These are phyloP conservation scores for Psittacula echo DNA, from an alignment of 2,797 vertebrate genomes.

Conservation along the genomic window DNA sequence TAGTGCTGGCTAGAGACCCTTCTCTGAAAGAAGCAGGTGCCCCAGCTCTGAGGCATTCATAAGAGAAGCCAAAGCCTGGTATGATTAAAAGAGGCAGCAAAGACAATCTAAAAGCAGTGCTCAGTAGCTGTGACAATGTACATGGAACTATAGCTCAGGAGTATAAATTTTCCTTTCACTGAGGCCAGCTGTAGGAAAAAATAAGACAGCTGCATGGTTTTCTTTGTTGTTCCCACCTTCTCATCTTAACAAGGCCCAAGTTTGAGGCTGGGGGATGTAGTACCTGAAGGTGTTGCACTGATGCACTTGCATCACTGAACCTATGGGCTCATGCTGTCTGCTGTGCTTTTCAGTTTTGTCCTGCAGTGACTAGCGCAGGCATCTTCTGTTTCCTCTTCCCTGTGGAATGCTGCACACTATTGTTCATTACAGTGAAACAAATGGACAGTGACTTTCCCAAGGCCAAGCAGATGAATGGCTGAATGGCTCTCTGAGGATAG, in stretches of 20 bases:
- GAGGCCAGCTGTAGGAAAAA: neutral
- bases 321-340: neutral
- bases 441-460: slow-evolving; percentile 1
- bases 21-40: neutral
- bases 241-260: neutral
- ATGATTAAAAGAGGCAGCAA: neutral
- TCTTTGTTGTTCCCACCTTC: neutral
- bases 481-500: slow-evolving; percentile 17
- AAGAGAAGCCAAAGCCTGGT: slow-evolving; percentile 30
- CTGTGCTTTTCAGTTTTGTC: neutral
- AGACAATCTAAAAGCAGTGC: neutral
- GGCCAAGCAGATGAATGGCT: neutral
- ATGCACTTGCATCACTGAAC: neutral
- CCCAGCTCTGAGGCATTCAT: neutral
- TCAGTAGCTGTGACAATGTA: neutral
- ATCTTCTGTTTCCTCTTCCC: neutral
- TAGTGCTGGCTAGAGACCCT: neutral
- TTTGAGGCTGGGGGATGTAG: neutral
- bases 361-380: neutral
- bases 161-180: neutral
- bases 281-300: neutral
- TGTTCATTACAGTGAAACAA: neutral
- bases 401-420: neutral
- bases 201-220: neutral
- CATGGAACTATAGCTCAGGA: neutral